phyloP scores from a whole-genome alignment of 2,888 invertebrate genomes.

The Eupithecia subumbrata region DNA sequence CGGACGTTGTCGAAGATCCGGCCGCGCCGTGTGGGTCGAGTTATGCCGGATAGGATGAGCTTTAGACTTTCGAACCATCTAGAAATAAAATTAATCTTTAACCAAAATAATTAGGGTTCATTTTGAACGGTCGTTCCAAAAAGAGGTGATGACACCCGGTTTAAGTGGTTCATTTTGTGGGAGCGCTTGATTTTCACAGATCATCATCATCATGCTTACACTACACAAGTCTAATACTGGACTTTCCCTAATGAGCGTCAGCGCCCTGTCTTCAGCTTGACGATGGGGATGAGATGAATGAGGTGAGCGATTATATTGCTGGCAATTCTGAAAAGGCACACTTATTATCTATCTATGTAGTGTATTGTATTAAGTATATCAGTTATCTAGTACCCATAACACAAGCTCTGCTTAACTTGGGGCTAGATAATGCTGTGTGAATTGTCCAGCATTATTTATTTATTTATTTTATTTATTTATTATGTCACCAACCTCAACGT shows the following conservation, averaged over 20 bases:
- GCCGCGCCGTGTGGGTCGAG: slow-evolving; percentile 97
- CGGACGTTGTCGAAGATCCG: slow-evolving; percentile 92
- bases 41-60: slow-evolving; percentile 95
- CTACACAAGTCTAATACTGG: no score
- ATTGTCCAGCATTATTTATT: no score
- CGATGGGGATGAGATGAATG: not conserved
- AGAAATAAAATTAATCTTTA: not conserved
- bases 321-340: not conserved
- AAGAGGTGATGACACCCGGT: accelerated
- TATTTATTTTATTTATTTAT: no score
- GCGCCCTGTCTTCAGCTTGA: not conserved
- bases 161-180: not conserved
- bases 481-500: slow-evolving; percentile 86
- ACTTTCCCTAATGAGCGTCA: no score
- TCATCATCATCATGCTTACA: no score
- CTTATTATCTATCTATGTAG: no score
- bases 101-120: not conserved
- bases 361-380: no score
- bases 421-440: no score
- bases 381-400: no score
- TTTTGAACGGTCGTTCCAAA: not conserved
- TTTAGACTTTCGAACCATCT: slow-evolving; percentile 98
- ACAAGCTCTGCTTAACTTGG: no score
- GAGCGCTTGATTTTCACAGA: not conserved
- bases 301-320: not conserved